phyloP scores from a whole-genome alignment of 2,888 invertebrate species.

The Ophioninae sp. region DNA sequence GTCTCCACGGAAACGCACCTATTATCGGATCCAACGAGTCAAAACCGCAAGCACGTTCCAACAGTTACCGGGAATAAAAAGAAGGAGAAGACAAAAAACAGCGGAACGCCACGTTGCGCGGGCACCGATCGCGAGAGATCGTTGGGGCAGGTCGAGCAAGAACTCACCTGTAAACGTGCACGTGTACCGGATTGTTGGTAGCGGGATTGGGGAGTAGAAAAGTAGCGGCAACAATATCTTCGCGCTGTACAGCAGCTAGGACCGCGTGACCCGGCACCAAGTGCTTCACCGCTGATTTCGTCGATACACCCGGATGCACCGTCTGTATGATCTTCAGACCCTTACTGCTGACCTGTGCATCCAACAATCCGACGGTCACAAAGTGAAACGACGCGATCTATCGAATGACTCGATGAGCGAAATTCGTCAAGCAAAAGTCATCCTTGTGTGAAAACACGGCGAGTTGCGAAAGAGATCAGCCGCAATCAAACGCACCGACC shows the following conservation, averaged over 20 bases:
- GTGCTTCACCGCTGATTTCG: slow-evolving; percentile 90
- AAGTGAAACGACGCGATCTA: neutral
- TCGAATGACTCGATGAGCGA: neutral
- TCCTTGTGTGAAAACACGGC: neutral
- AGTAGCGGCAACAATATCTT: slow-evolving; percentile 96
- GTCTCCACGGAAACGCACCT: slow-evolving; percentile 97
- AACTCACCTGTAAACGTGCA: slow-evolving; percentile 89
- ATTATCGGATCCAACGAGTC: slow-evolving; percentile 69
- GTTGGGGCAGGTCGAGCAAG: neutral
- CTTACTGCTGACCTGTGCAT: slow-evolving; percentile 89
- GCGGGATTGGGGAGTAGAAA: slow-evolving; percentile 96
- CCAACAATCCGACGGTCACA: neutral
- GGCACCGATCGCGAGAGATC: no score
- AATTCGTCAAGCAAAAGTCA: neutral
- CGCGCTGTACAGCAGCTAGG: slow-evolving; percentile 94
- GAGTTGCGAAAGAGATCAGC: slow-evolving; percentile 24
- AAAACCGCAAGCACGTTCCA: neutral
- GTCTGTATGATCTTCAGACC: slow-evolving; percentile 97
- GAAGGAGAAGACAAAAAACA: no score
- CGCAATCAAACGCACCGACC: neutral
- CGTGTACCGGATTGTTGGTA: slow-evolving; percentile 96
- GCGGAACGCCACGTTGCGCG: no score
- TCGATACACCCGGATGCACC: slow-evolving; percentile 80
- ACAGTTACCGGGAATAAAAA: no score
- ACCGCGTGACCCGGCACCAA: slow-evolving; percentile 97